phyloP scores from a whole-genome alignment of 2,797 vertebrate species.

The Sparidentex hasta region DNA sequence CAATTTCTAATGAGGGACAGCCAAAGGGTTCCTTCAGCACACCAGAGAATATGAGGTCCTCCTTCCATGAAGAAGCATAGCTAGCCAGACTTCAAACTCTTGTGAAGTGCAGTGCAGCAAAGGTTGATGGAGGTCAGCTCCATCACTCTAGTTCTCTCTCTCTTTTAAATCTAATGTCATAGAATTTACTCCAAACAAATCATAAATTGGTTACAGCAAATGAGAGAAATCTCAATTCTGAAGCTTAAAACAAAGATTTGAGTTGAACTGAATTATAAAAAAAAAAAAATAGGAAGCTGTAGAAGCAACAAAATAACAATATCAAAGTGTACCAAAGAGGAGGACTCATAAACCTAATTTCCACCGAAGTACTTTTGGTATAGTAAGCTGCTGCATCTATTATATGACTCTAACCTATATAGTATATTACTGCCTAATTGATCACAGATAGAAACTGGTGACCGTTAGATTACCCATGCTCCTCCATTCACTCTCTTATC shows the following conservation, averaged over 20 bases:
- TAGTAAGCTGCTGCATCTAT: no score
- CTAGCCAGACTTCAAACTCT: conserved; percentile 22
- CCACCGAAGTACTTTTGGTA: no score
- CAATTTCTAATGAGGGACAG: conserved; percentile 50
- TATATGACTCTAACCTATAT: no score
- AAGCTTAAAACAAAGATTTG: no score
- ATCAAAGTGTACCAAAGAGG: neutral
- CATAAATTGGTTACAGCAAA: neutral
- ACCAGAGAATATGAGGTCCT: conserved; percentile 18
- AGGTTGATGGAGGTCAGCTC: conserved; percentile 11
- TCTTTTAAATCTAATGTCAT: neutral
- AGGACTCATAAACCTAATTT: neutral
- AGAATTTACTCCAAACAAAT: neutral
- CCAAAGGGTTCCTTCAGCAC: conserved; percentile 25
- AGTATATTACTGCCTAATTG: no score
- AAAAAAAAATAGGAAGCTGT: neutral
- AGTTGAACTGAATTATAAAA: neutral
- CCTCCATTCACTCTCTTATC: no score
- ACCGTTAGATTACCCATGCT: no score
- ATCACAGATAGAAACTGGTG: no score
- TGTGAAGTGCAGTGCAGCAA: conserved; percentile 16
- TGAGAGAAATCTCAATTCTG: no score
- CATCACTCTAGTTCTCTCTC: neutral
- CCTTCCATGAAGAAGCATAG: conserved; percentile 24
- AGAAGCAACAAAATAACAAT: neutral